Evolutionary conservation across 1,140 invertebrate species (phyloP), one percentile per base, ranked within the genome.

Genomic region (Mizuhopecten yessoensis): DNA sequence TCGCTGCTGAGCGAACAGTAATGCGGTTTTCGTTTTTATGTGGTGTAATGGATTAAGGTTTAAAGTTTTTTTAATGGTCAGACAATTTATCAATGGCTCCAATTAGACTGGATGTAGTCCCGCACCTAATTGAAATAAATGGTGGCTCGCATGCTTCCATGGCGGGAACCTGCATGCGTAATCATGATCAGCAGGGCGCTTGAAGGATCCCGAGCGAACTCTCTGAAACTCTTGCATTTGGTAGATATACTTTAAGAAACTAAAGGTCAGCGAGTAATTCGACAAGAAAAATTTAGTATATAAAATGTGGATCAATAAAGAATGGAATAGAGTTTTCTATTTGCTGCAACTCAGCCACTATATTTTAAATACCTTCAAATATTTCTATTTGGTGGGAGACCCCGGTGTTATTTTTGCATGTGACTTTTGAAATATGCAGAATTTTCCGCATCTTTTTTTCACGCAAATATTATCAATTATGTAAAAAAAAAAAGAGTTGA

Each of bases 31-130:
- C 57, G 57, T 75, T n/a, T 75, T 75, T 75, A n/a, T 75, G 57
- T 75, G 57, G 57, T 75, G 23, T 75, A 75, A 75, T 75, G 57
- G 57, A 75, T 75, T 75, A 75, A 29, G 57, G 57, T 75, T 75
- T 75, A 75, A 75, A 75, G 57, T 75, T 75, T 75, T 49, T 75
- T 75, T 75, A 75, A 75, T 75, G 57, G 57, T 29, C 57, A 75
- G n/a, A n/a, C 57, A 75, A 75, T 75, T 75, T 75, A 75, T 75
- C 57, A 75, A 75, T 75, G 57, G 57, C 57, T 75, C 57, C 57
- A 75, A 75, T 75, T 75, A 75, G 57, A 75, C 57, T 75, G 57
- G n/a, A 75, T 75, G 57, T 75, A 75, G 57, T 75, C 5, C 23
- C 57, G 29, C 3, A 75, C n/a, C n/a, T 75, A 75, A 75, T 75